Evolutionary conservation across 2,113 vertebrate genomes (phyloP).

Genomic region (Percina caprodes): DNA sequence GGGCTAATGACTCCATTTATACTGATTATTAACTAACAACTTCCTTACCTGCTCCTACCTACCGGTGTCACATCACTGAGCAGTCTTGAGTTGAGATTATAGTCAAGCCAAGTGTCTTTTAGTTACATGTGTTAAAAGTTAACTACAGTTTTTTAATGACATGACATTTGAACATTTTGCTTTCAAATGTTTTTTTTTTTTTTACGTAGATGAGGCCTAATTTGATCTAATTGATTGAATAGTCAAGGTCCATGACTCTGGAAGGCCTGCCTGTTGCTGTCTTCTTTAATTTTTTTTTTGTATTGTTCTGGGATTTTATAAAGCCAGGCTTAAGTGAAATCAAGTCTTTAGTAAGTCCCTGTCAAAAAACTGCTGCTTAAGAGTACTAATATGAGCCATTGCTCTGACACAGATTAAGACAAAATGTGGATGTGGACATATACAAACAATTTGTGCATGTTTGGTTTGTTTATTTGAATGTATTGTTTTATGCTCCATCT

Average conservation of each 20-base stretch:
- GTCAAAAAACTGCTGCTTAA: background rate
- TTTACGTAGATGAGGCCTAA: background rate
- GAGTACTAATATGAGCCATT: background rate
- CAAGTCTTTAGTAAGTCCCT: background rate
- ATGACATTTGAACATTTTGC: background rate
- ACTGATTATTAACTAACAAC: conserved; percentile 2
- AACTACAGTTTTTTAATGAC: background rate
- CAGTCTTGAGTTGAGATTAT: background rate
- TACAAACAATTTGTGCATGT: conserved; percentile 10
- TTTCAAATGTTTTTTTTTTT: background rate
- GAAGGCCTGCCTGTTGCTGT: background rate
- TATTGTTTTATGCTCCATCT: conserved; percentile 27
- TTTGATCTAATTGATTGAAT: background rate
- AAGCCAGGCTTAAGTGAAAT: background rate
- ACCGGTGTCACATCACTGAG: background rate
- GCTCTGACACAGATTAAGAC: conserved; percentile 2
- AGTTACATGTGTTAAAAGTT: background rate
- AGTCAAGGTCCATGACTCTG: background rate
- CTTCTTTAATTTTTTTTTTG: background rate
- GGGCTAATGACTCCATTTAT: background rate
- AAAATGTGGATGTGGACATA: background rate
- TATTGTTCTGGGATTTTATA: background rate
- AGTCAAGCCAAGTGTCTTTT: background rate
- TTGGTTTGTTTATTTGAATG: conserved; percentile 44
- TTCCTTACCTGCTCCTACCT: background rate